Conservation (phyloP, 2,888 invertebrate genomes). For the Nasonia oneida region DNA sequence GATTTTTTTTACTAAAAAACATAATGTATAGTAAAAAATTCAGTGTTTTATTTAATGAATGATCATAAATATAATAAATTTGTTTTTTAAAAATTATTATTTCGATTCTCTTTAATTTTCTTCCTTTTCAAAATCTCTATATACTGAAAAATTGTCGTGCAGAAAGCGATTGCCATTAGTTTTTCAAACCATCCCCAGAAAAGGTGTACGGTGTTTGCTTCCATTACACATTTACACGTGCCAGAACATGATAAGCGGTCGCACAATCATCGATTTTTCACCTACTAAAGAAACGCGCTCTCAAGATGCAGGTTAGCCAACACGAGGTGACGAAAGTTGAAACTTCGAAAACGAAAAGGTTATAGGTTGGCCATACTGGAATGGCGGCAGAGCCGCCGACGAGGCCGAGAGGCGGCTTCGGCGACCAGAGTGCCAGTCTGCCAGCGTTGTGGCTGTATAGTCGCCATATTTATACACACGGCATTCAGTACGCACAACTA, state of each 20-base stretch:
- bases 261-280: neutral
- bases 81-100: constrained; percentile 60
- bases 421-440: too few species aligned
- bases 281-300: neutral
- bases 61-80: constrained; percentile 59
- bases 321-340: too few species aligned
- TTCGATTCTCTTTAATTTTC: constrained; percentile 33
- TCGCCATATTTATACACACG: constrained; percentile 61
- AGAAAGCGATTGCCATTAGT: too few species aligned
- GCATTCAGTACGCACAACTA: constrained; percentile 48
- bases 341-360: too few species aligned
- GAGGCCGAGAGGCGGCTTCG: neutral
- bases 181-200: too few species aligned
- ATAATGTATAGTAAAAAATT: constrained; percentile 58
- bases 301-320: neutral
- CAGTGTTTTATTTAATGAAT: constrained; percentile 60
- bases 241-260: neutral
- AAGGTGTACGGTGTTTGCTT: too few species aligned
- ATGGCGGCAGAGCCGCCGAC: constrained; percentile 31
- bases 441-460: constrained; percentile 39
- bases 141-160: neutral
- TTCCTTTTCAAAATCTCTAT: neutral
- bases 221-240: neutral
- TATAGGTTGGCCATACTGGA: constrained; percentile 14
- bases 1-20: constrained; percentile 57